Conservation (phyloP, 1,140 invertebrate species). For the Muscidifurax raptorellus region DNA sequence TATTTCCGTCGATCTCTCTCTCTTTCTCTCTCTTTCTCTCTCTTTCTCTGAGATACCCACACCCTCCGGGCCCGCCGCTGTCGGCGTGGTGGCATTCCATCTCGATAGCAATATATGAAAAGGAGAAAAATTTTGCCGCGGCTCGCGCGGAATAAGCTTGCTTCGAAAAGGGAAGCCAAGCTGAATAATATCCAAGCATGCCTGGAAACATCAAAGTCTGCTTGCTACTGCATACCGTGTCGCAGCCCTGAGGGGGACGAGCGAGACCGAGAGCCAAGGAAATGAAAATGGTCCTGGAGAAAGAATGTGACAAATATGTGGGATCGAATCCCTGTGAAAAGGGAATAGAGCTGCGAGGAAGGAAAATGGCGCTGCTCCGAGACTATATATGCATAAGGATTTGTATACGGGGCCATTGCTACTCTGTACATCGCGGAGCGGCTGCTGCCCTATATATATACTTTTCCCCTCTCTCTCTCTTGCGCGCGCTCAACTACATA, state of each 20-base stretch:
- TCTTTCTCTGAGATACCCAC: too few species aligned
- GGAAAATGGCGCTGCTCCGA: too few species aligned
- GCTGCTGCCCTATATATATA: too few species aligned
- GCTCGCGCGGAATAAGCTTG: background rate
- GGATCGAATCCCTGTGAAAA: background rate
- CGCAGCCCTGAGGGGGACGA: background rate
- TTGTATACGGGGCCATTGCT: too few species aligned
- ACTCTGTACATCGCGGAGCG: too few species aligned
- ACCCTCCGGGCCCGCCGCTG: too few species aligned
- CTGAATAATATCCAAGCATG: background rate
- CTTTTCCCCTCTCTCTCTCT: too few species aligned
- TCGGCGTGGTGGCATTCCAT: background rate
- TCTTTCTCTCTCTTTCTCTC: too few species aligned
- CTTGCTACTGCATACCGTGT: background rate
- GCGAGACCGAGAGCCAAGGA: background rate
- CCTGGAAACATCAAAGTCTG: background rate
- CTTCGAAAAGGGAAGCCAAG: background rate
- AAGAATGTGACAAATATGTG: slow-evolving; percentile 1
- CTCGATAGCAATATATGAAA: background rate
- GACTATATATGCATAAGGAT: too few species aligned
- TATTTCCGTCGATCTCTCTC: background rate
- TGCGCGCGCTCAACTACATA: too few species aligned
- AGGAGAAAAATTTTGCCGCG: background rate
- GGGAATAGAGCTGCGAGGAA: too few species aligned
- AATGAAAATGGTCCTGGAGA: background rate